Conservation (phyloP, 2,113 vertebrate species). For the Chlorocebus sabaeus region DNA sequence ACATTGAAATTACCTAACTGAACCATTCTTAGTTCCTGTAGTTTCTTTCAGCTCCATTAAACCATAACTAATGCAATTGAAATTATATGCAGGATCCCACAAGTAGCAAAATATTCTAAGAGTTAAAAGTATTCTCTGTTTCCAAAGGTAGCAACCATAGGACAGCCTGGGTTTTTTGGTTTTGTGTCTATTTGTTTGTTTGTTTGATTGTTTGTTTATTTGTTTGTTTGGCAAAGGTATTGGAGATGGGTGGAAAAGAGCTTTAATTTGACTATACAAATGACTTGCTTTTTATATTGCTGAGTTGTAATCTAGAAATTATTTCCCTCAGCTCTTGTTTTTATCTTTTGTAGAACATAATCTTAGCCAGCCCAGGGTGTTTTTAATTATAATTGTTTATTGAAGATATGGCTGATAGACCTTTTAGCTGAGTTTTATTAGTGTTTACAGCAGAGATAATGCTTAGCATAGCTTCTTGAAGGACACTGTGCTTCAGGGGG, state of each 20-base stretch:
- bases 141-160: background rate
- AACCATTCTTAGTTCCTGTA: conserved; percentile 18
- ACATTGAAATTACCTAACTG: conserved; percentile 36
- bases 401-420: background rate
- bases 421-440: background rate
- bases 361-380: background rate
- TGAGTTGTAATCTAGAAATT: conserved; percentile 26
- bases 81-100: conserved; percentile 16
- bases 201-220: background rate
- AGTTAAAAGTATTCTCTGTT: conserved; percentile 38
- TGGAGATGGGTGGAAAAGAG: background rate
- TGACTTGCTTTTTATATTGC: background rate
- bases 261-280: background rate
- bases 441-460: background rate
- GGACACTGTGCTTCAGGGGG: background rate
- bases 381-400: background rate
- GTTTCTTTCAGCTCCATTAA: conserved; percentile 57
- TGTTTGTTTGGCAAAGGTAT: background rate
- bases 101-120: conserved; percentile 20
- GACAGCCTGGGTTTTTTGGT: background rate
- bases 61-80: conserved; percentile 31
- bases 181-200: background rate
- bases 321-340: conserved; percentile 25
- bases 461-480: conserved; percentile 27
- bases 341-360: background rate